Base-by-base conservation (phyloP, 23 tunicate species). In the Diplosoma virens region DNA sequence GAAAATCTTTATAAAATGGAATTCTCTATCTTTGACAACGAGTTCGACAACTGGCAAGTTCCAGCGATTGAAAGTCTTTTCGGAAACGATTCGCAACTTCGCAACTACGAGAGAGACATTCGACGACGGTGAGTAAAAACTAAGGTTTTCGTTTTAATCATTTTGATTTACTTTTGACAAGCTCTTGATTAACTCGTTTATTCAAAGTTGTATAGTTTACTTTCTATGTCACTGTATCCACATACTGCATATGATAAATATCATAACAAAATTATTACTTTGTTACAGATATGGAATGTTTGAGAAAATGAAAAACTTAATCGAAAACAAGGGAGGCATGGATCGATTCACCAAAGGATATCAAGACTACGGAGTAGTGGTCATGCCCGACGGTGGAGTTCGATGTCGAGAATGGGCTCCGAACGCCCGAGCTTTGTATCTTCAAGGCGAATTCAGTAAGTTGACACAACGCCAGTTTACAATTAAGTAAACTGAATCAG, bases 401-500 rank as follows among this genome's bases (percentile, higher is more conserved):
- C 31, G 32, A 53, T 79, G 90, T 30, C 24, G 22, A 33, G 97
- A 90, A 63, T 90, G 97, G 97, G 76, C 74, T 72, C 97, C 97
- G 9, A 67, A 70, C 18, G 97, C 89, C 16, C 66, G 55, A 58
- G 86, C 86, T 66, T 79, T 90, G 20, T 90, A 58, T 67, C 72
- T 90, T 0, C 48, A 45, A 24, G 91, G 90, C 79, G 91, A 79
- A 45, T 84, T 84, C 37, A 84, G 96, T 89, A 33, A 89, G 88
- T 66, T 61, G n/a, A n/a, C n/a, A n/a, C n/a, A n/a, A n/a, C n/a
- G n/a, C n/a, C n/a, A n/a, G n/a, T n/a, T n/a, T n/a, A n/a, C n/a
- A n/a, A n/a, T n/a, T n/a, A n/a, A n/a, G n/a, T n/a, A n/a, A n/a
- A n/a, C n/a, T n/a, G n/a, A n/a, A n/a, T n/a, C n/a, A n/a, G n/a